Conservation (phyloP, 37 sponge, comb jelly and placozoan genomes). For the Agelas oroides region DNA sequence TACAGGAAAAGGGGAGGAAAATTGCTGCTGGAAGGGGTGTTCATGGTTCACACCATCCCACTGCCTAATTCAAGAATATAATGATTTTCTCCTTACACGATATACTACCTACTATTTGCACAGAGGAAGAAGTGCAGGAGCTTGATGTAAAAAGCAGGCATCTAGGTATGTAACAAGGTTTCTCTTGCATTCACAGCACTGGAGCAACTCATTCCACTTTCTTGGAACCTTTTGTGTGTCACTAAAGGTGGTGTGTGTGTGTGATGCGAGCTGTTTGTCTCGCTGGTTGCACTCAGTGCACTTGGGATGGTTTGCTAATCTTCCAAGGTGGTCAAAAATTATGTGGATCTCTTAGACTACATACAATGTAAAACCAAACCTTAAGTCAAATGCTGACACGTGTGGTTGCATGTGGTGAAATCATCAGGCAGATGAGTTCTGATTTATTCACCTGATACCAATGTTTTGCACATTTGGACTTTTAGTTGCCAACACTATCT, state of each 20-base stretch:
- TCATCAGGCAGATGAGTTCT: neutral
- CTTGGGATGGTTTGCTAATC: neutral
- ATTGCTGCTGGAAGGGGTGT: slow-evolving; percentile 1
- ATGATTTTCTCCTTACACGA: neutral
- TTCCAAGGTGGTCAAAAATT: neutral
- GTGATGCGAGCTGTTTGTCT: neutral
- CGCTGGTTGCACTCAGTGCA: neutral
- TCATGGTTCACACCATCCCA: neutral
- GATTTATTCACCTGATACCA: slow-evolving; percentile 13
- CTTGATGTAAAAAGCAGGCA: neutral
- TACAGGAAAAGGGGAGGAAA: too few species aligned
- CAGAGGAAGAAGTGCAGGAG: slow-evolving; percentile 9
- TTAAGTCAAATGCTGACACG: neutral
- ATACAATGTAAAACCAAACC: slow-evolving; percentile 1
- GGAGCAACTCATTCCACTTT: too few species aligned
- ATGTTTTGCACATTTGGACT: slow-evolving; percentile 5
- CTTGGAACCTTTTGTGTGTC: too few species aligned
- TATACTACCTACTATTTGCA: neutral
- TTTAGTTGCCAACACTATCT: neutral
- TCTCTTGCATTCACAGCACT: neutral
- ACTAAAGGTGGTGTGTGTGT: too few species aligned
- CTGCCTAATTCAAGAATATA: neutral
- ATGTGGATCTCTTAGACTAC: neutral
- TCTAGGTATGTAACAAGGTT: neutral
- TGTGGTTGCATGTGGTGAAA: slow-evolving; percentile 16